Percentiles rank a stretch among this genome's conserved stretches.
phyloP scores from a whole-genome alignment of 2,113 vertebrate genomes.

The Vidua macroura region DNA sequence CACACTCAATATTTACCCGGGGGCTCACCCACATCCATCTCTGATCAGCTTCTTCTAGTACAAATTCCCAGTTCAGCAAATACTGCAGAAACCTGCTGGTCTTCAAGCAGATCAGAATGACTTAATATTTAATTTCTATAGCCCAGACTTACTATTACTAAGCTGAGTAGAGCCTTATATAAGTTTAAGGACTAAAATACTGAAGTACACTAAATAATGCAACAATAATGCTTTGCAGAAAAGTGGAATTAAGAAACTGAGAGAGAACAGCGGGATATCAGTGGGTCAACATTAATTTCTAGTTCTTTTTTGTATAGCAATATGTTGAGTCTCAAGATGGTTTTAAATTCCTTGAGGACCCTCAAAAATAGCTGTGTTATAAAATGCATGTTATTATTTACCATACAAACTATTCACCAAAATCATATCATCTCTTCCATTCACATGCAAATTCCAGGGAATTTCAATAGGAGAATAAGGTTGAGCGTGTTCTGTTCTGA shows the following conservation, averaged over 20 bases:
- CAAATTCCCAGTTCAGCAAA: neutral
- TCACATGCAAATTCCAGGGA: neutral
- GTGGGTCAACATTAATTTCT: neutral
- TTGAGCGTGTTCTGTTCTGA: neutral
- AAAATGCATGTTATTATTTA: neutral
- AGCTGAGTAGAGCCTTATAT: neutral
- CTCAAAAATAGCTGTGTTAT: neutral
- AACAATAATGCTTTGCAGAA: neutral
- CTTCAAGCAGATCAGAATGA: neutral
- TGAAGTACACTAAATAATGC: neutral
- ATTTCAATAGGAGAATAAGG: neutral
- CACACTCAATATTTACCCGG: neutral
- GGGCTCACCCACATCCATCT: neutral
- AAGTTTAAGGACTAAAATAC: neutral
- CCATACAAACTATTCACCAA: neutral
- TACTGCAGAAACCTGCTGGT: neutral
- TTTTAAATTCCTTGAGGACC: neutral
- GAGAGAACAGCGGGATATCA: neutral
- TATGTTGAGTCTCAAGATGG: neutral
- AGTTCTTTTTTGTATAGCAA: neutral
- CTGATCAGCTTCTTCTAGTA: neutral
- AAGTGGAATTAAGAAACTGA: neutral
- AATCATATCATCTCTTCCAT: neutral
- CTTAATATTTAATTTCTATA: neutral
- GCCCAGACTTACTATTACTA: neutral